Evolutionary conservation across 2,797 vertebrate genomes (phyloP).

Genomic region (Zalophus californianus): DNA sequence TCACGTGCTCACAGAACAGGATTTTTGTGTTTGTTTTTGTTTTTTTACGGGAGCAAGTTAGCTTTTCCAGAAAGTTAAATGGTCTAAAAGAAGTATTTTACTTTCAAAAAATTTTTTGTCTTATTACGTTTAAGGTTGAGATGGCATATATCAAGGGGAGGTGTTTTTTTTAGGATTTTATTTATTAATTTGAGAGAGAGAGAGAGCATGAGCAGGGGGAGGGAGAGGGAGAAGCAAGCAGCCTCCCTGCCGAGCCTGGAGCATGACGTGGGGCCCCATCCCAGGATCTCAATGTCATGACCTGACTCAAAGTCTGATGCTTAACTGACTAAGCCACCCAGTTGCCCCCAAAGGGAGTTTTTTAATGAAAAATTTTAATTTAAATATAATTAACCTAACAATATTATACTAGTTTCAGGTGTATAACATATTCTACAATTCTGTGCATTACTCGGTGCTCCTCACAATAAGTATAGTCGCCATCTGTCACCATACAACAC

Average conservation of each 20-base stretch:
- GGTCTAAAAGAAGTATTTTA: conserved; percentile 20
- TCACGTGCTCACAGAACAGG: neutral
- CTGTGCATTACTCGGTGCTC: neutral
- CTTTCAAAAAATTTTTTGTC: neutral
- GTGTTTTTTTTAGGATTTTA: neutral
- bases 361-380: neutral
- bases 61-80: conserved; percentile 17
- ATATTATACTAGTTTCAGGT: neutral
- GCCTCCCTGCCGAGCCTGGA: neutral
- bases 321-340: neutral
- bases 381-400: neutral
- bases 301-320: neutral
- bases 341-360: neutral
- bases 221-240: neutral
- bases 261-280: neutral
- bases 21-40: neutral
- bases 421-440: neutral
- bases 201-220: neutral
- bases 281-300: neutral
- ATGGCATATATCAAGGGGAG: neutral
- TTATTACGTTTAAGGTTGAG: neutral
- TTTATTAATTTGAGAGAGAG: neutral
- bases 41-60: neutral
- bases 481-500: neutral
- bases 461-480: neutral